A percentile compares a stretch with the other conserved stretches of the same genome.
Evolutionary conservation across 2,888 invertebrate species (phyloP).

Genomic region (Aplocera efformata): DNA sequence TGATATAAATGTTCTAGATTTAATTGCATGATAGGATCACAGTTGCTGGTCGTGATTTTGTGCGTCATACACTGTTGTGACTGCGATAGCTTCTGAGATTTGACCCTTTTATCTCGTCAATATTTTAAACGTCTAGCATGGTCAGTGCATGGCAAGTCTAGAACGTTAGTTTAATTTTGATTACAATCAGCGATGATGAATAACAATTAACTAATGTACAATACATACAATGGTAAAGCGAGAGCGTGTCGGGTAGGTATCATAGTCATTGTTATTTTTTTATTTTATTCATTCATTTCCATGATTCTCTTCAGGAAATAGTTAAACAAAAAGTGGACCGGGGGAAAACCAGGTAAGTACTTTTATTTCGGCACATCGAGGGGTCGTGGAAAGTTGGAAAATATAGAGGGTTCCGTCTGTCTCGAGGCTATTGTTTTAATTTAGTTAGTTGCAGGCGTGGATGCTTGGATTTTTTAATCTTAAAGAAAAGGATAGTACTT

Average conservation of each 20-base stretch:
- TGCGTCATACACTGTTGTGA: constrained; percentile 43
- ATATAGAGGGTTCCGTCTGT: too few relatives aligned
- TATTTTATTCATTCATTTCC: not conserved
- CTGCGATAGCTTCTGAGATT: constrained; percentile 41
- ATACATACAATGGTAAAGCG: too few relatives aligned
- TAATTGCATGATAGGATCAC: constrained; percentile 33
- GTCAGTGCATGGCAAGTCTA: constrained; percentile 6
- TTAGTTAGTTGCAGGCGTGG: too few relatives aligned
- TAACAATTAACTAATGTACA: too few relatives aligned
- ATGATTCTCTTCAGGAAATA: not conserved
- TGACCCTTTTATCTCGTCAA: constrained; percentile 44
- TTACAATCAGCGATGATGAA: constrained; percentile 1
- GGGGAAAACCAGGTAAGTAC: constrained; percentile 5
- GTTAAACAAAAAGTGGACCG: not conserved
- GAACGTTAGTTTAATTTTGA: not conserved
- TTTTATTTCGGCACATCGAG: too few relatives aligned
- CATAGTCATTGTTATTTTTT: constrained; percentile 8
- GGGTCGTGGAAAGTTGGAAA: too few relatives aligned
- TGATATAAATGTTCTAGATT: constrained; percentile 26
- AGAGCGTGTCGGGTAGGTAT: not conserved
- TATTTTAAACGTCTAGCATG: constrained; percentile 22
- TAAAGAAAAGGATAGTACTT: too few relatives aligned
- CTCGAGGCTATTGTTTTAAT: too few relatives aligned
- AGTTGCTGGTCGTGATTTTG: constrained; percentile 40
- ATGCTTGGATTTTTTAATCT: too few relatives aligned